Conservation (phyloP, 2,113 vertebrate genomes). For the Rhinolophus sinicus region DNA sequence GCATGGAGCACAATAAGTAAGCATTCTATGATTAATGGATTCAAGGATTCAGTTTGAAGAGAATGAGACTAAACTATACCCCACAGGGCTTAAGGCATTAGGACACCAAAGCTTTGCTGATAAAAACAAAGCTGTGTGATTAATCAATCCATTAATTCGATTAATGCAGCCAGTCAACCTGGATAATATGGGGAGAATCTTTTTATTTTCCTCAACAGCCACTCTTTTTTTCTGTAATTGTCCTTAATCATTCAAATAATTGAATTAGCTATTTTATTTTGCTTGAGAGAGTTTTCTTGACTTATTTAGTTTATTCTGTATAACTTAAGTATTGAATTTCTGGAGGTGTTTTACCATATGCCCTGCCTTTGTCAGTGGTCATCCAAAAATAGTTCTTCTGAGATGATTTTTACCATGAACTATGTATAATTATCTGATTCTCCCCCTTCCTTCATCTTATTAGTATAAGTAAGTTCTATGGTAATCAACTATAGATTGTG, state of each 20-base stretch:
- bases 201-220: conserved; percentile 52
- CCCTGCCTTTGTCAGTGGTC: not conserved
- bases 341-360: not conserved
- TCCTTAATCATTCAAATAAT: conserved; percentile 57
- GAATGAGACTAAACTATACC: not conserved
- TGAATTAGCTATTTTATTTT: not conserved
- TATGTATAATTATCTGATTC: not conserved
- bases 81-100: not conserved
- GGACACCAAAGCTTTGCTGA: not conserved
- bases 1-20: not conserved
- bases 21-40: conserved; percentile 41
- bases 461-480: conserved; percentile 3
- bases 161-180: conserved; percentile 44
- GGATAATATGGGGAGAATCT: not conserved
- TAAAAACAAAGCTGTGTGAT: conserved; percentile 50
- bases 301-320: not conserved
- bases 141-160: conserved; percentile 59
- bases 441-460: not conserved
- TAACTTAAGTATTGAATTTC: not conserved
- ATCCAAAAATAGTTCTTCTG: not conserved
- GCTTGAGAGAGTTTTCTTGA: conserved; percentile 1
- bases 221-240: conserved; percentile 35
- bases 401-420: not conserved
- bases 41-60: conserved; percentile 50
- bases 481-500: not conserved